Conservation (phyloP, 2,888 invertebrate species). For the Sphaerophoria rueppellii region DNA sequence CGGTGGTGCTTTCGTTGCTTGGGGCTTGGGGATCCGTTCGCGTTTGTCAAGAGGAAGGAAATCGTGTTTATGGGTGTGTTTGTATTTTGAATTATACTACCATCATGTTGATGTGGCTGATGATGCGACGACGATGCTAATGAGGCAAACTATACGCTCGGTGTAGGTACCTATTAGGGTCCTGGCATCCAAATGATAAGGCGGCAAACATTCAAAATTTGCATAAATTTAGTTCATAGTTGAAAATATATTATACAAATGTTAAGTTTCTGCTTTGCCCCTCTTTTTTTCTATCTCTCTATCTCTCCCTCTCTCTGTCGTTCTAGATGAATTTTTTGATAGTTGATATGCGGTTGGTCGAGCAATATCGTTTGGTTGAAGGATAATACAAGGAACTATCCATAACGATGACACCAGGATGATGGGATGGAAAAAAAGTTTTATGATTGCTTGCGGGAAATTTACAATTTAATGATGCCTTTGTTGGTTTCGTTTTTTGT, state of each 20-base stretch:
- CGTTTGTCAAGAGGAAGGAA: neutral
- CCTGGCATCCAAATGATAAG: constrained; percentile 68
- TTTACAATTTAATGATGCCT: constrained; percentile 32
- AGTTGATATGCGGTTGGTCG: constrained; percentile 1
- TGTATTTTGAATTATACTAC: constrained; percentile 65
- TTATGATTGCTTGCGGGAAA: constrained; percentile 16
- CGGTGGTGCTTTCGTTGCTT: too few species aligned
- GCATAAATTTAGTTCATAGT: constrained; percentile 71
- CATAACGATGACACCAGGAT: constrained; percentile 7
- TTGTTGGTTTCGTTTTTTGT: neutral
- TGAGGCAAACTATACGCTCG: constrained; percentile 30
- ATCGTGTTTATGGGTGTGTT: constrained; percentile 54
- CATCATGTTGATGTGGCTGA: constrained; percentile 69
- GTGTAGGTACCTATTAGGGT: constrained; percentile 5
- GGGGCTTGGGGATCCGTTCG: neutral
- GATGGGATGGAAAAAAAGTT: constrained; percentile 11
- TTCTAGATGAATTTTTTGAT: too few species aligned
- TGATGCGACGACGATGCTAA: constrained; percentile 70
- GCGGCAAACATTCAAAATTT: constrained; percentile 71
- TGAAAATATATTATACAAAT: constrained; percentile 50
- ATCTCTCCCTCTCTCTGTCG: too few species aligned
- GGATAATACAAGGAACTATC: constrained; percentile 13
- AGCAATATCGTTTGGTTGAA: neutral
- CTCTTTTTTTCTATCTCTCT: neutral
- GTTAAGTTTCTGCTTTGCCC: constrained; percentile 48